Conservation (phyloP, 2,797 vertebrate species). For the Lacerta agilis region DNA sequence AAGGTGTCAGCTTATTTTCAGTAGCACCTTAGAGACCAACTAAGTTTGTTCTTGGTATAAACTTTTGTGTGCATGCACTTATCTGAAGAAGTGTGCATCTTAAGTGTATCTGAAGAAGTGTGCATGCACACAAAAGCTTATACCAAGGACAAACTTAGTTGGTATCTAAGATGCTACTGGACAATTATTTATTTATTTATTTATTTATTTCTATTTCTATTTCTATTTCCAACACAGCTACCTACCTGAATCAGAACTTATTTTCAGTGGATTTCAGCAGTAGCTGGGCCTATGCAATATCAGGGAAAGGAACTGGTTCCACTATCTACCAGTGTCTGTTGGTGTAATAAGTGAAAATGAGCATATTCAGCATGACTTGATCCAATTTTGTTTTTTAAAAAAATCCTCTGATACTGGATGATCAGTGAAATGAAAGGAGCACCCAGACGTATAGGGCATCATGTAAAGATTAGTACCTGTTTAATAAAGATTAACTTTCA, state of each 20-base stretch:
- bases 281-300: not conserved
- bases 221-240: too few relatives aligned
- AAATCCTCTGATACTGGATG: not conserved
- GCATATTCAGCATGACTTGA: not conserved
- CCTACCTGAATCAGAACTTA: too few relatives aligned
- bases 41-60: too few relatives aligned
- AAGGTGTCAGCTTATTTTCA: not conserved
- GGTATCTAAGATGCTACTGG: too few relatives aligned
- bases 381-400: not conserved
- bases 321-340: not conserved
- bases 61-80: too few relatives aligned
- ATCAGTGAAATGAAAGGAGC: not conserved
- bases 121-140: too few relatives aligned
- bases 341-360: not conserved
- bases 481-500: not conserved
- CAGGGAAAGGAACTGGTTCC: not conserved
- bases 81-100: too few relatives aligned
- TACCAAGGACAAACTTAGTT: too few relatives aligned
- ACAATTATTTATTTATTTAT: too few relatives aligned
- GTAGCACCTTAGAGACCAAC: too few relatives aligned
- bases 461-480: not conserved
- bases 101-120: too few relatives aligned
- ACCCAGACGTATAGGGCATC: not conserved
- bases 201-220: too few relatives aligned
- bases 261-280: not conserved